Percentiles rank a stretch among this genome's conserved stretches.
phyloP scores from a whole-genome alignment of 1,140 invertebrate species.

The Antheraea pernyi region DNA sequence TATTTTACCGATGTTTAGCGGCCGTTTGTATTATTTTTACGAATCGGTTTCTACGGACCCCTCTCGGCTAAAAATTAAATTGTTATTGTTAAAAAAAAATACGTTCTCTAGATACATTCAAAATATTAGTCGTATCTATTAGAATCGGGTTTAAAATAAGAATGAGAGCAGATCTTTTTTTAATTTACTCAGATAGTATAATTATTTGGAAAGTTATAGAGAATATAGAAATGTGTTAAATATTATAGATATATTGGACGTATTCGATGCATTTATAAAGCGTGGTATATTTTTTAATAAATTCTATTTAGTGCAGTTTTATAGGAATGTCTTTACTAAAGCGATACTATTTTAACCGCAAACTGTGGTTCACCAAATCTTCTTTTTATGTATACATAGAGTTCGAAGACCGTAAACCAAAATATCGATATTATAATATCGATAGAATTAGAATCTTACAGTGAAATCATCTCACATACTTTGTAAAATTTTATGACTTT shows the following conservation, averaged over 20 bases:
- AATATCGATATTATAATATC: no score
- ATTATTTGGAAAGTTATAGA: conserved; percentile 4
- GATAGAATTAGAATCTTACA: no score
- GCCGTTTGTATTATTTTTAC: conserved; percentile 66
- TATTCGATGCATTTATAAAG: background rate
- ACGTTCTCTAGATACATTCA: background rate
- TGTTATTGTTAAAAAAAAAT: conserved; percentile 50
- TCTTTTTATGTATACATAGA: no score
- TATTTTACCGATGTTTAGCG: conserved; percentile 67
- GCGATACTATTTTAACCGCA: background rate
- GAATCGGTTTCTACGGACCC: conserved; percentile 69
- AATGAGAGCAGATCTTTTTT: conserved; percentile 19
- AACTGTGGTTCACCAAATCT: no score
- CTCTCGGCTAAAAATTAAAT: conserved; percentile 78
- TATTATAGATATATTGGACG: conserved; percentile 18
- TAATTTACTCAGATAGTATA: background rate
- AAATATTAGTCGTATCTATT: conserved; percentile 18
- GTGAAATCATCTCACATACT: no score
- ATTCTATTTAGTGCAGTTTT: conserved; percentile 40
- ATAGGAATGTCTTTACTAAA: conserved; percentile 10
- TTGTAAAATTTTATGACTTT: conserved; percentile 6
- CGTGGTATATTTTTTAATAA: conserved; percentile 13
- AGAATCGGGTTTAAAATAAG: conserved; percentile 11
- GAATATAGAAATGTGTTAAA: conserved; percentile 38
- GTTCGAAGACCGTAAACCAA: no score